Conservation (phyloP, 2,113 vertebrate genomes). For the Brienomyrus longianalis region DNA sequence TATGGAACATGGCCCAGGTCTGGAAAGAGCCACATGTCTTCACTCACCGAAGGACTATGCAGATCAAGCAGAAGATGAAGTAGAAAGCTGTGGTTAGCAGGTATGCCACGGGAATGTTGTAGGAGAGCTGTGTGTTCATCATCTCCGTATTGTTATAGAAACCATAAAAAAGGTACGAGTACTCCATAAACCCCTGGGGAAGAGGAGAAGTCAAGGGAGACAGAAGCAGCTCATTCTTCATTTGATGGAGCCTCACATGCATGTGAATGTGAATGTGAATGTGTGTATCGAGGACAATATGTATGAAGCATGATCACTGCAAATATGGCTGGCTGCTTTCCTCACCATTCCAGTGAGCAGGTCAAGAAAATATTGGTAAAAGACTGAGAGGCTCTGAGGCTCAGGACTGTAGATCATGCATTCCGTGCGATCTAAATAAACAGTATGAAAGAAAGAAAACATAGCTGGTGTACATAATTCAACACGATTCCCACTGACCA, state of each 20-base stretch:
- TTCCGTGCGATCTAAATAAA: constrained; percentile 21
- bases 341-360: constrained; percentile 75
- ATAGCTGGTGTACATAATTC: not conserved
- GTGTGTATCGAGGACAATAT: not conserved
- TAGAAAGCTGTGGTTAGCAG: constrained; percentile 60
- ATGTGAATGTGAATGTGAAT: not conserved
- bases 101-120: constrained; percentile 72
- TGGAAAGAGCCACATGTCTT: not conserved
- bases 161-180: constrained; percentile 79
- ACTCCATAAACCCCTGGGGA: constrained; percentile 74
- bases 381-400: constrained; percentile 49
- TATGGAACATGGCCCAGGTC: not conserved
- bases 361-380: constrained; percentile 64
- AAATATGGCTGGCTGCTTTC: not conserved
- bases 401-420: constrained; percentile 61
- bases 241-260: not conserved
- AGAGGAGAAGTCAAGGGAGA: not conserved
- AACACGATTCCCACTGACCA: not conserved
- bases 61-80: constrained; percentile 67
- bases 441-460: not conserved
- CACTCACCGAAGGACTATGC: constrained; percentile 68
- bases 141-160: constrained; percentile 64
- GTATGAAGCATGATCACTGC: not conserved
- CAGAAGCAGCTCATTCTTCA: not conserved
- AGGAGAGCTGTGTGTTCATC: constrained; percentile 43